A percentile compares a stretch with the other conserved stretches of the same genome.
These are phyloP conservation scores for Aleiodes alternator DNA, from an alignment of 2,888 invertebrate species.

Conservation along the genomic window DNA sequence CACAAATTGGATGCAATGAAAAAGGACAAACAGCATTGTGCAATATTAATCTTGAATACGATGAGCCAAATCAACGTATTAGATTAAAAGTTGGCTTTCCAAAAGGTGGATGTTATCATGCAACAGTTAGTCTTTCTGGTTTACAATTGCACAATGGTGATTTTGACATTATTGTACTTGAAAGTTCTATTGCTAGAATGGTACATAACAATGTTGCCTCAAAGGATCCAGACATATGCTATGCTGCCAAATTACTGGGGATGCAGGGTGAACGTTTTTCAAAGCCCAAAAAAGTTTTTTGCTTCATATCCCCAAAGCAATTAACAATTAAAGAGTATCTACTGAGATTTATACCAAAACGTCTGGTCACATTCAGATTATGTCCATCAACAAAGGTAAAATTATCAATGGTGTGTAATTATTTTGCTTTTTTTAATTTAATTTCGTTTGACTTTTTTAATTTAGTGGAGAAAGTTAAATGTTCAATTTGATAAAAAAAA, in stretches of 20 bases:
- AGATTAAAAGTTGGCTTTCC: constrained; percentile 87
- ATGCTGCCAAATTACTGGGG: constrained; percentile 86
- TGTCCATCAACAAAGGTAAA: constrained; percentile 95
- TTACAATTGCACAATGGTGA: constrained; percentile 90
- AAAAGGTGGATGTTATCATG: constrained; percentile 88
- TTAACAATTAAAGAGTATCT: constrained; percentile 95
- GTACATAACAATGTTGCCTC: constrained; percentile 92
- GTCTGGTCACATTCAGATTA: constrained; percentile 92
- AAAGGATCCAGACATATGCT: constrained; percentile 90
- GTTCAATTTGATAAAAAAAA: too few species aligned
- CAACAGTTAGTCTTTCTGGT: constrained; percentile 85
- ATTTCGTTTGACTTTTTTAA: constrained; percentile 13
- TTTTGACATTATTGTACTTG: constrained; percentile 93
- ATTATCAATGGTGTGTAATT: constrained; percentile 52
- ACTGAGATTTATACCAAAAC: constrained; percentile 93
- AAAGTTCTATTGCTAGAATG: constrained; percentile 89
- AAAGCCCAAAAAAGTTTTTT: constrained; percentile 91
- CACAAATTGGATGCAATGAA: constrained; percentile 79
- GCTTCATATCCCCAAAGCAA: constrained; percentile 94
- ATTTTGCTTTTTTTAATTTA: constrained; percentile 31
- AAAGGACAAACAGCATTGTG: constrained; percentile 78
- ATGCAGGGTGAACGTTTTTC: constrained; percentile 79
- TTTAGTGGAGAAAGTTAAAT: neutral
- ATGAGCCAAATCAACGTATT: constrained; percentile 86
- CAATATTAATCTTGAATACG: constrained; percentile 81